Base-by-base conservation (phyloP, 2,113 vertebrate genomes). In the Galbula dea region DNA sequence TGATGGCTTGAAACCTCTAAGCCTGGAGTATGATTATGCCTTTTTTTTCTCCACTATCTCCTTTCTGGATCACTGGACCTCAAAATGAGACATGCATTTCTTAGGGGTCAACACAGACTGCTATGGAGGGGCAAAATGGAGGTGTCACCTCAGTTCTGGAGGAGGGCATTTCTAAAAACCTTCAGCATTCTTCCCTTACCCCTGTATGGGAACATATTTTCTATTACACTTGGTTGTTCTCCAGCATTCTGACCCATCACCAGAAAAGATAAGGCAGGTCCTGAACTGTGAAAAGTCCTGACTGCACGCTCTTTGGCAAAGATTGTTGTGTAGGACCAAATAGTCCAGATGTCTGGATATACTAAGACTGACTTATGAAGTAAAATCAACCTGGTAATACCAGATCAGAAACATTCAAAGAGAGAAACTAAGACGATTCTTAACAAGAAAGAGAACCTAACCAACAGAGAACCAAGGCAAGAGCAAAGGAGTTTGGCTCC, bases 281-380 rank as follows among this genome's bases (percentile, higher is more conserved):
- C 87, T 83, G 91, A 87, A 41, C 84, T 80, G 75, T 78, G 89
- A 19, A 52, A 85, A 83, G 94, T 86, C 89, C 94, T 94, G 89
- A 91, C 87, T 7, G 4, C 89, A 72, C 68, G 32, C 85, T 95
- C 93, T 96, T 95, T 96, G 95, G 96, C 93, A 94, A 96, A 89
- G 91, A 57, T 88, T 88, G 48, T 78, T 91, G 43, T 89, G 75
- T 61, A 13, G 21, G 87, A 92, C 87, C 59, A 45, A 29, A 23
- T 14, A 85, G 82, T 77, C 89, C 87, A 62, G 55, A 72, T 92
- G 84, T 45, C 72, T 81, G 72, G 61, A 61, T 67, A 61, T 55
- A 34, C 76, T 77, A 77, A 80, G 79, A 93, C 32, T 87, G 87
- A 86, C 84, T 92, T 39, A 21, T 88, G 87, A 88, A 94, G 67